Conservation (phyloP, 1,140 invertebrate genomes). For the Plodia interpunctella region DNA sequence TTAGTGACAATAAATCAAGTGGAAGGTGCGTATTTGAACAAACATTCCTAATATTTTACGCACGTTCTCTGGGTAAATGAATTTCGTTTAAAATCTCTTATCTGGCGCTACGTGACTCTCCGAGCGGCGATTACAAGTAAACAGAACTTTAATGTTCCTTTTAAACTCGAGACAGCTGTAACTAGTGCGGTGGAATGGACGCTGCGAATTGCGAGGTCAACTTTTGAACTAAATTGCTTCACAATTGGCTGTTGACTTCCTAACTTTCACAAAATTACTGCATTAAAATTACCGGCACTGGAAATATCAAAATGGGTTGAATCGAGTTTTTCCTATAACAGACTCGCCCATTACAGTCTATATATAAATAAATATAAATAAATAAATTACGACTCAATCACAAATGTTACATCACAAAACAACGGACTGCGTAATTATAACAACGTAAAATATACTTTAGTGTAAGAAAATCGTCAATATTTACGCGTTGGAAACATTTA, state of each 20-base stretch:
- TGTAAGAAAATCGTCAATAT: too few species aligned
- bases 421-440: too few species aligned
- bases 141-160: background rate
- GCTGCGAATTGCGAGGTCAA: background rate
- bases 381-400: too few species aligned
- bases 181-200: background rate
- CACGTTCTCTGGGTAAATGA: background rate
- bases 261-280: background rate
- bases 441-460: too few species aligned
- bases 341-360: too few species aligned
- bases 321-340: too few species aligned
- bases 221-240: background rate
- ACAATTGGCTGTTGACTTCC: background rate
- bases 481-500: too few species aligned
- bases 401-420: too few species aligned
- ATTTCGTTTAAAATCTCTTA: constrained; percentile 3
- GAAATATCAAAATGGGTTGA: too few species aligned
- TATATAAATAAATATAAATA: too few species aligned
- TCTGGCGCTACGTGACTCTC: background rate
- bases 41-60: background rate
- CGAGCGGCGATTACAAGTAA: background rate
- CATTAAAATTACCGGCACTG: too few species aligned
- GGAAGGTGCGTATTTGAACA: background rate
- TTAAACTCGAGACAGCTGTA: constrained; percentile 1
- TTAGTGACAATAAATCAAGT: background rate